Conservation (phyloP, 2,113 vertebrate species). For the Odocoileus virginianus region DNA sequence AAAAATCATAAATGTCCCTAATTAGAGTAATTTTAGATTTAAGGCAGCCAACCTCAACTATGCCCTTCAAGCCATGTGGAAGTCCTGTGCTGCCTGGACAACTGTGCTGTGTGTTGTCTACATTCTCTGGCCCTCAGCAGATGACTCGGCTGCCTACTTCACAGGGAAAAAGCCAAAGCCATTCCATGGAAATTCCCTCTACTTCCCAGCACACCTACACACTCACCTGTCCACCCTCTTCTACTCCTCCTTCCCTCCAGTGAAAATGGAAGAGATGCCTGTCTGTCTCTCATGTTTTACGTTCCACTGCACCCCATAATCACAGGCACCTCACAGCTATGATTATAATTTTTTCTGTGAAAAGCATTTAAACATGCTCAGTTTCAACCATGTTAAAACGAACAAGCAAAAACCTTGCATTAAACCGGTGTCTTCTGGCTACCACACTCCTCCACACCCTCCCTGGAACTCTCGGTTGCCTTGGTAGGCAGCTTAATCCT, state of each 20-base stretch:
- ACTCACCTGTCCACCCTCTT: not conserved
- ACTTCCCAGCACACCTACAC: not conserved
- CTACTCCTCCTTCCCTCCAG: not conserved
- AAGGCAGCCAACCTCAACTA: not conserved
- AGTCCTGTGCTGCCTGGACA: not conserved
- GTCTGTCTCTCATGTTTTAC: not conserved
- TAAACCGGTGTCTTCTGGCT: not conserved
- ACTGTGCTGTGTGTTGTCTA: not conserved
- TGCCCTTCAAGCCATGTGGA: not conserved
- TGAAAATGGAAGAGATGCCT: not conserved
- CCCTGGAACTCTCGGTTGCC: not conserved
- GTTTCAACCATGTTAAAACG: not conserved
- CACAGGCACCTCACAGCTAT: not conserved
- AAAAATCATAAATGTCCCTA: not conserved
- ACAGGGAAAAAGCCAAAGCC: not conserved
- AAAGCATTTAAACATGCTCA: not conserved
- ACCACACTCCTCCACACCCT: not conserved
- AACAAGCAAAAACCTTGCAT: not conserved
- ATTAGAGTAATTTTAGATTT: conserved; percentile 3
- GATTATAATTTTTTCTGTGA: not conserved
- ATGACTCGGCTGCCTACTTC: not conserved
- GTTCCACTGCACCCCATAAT: not conserved
- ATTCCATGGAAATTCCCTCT: not conserved
- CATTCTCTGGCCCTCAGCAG: not conserved
- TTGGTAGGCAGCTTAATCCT: not conserved